Evolutionary conservation across 2,113 vertebrate species (phyloP).

Genomic region (Entosphenus tridentatus): DNA sequence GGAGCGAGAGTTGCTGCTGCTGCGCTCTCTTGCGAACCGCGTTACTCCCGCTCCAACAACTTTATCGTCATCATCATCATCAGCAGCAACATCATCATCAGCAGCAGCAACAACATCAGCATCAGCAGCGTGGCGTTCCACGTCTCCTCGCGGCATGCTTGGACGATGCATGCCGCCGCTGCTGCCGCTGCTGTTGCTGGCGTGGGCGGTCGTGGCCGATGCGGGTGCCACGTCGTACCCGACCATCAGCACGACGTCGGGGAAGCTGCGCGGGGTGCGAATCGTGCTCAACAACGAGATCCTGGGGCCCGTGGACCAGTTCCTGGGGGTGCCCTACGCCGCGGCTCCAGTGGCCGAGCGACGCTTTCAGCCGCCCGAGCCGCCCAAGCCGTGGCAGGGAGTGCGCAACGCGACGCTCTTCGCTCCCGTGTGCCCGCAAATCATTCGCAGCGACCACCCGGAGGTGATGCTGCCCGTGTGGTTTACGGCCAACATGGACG

Average conservation of each 20-base stretch:
- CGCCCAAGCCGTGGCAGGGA: conserved; percentile 56
- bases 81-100: too few relatives aligned
- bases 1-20: too few relatives aligned
- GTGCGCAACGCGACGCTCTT: conserved; percentile 63
- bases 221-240: conserved; percentile 15
- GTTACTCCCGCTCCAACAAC: too few relatives aligned
- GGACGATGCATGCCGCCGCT: too few relatives aligned
- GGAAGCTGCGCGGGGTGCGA: conserved; percentile 47
- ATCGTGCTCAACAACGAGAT: conserved; percentile 74
- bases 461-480: conserved; percentile 75
- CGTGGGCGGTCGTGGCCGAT: too few relatives aligned
- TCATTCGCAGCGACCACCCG: conserved; percentile 52
- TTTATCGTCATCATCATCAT: too few relatives aligned
- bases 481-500: conserved; percentile 71
- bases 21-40: too few relatives aligned
- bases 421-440: conserved; percentile 63
- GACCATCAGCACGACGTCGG: conserved; percentile 52
- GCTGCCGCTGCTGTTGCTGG: too few relatives aligned
- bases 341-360: conserved; percentile 53
- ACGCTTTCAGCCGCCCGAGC: conserved; percentile 57
- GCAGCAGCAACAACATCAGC: too few relatives aligned
- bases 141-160: too few relatives aligned
- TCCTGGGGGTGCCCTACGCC: conserved; percentile 59
- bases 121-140: too few relatives aligned
- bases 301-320: conserved; percentile 59